phyloP scores from a whole-genome alignment of 2,797 vertebrate species.

The Pangasius mekongensis region DNA sequence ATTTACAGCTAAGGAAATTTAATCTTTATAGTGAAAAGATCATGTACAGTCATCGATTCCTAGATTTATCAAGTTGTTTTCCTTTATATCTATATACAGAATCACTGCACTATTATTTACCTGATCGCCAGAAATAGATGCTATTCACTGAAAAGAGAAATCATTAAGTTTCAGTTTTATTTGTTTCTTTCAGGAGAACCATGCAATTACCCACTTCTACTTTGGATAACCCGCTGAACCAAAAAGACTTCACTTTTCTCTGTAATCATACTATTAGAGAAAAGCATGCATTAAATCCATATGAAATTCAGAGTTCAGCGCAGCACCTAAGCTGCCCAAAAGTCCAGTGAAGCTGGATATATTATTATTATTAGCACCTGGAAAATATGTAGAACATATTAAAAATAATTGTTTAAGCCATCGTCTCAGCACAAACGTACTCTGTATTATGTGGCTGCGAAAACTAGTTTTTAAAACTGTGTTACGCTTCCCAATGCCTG shows the following conservation, averaged over 20 bases:
- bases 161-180: background rate
- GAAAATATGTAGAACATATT: background rate
- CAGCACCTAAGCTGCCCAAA: background rate
- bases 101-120: too few relatives aligned
- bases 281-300: background rate
- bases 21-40: background rate
- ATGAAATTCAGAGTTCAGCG: background rate
- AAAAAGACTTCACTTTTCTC: background rate
- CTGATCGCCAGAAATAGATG: background rate
- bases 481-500: background rate
- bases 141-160: background rate
- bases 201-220: slow-evolving; percentile 1
- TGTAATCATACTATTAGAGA: background rate
- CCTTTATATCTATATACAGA: background rate
- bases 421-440: background rate
- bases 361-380: background rate
- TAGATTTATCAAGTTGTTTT: background rate
- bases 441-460: background rate
- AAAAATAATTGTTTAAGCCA: background rate
- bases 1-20: background rate
- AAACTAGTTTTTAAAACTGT: background rate
- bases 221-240: background rate
- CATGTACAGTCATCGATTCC: background rate
- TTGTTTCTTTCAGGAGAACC: slow-evolving; percentile 16
- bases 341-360: too few relatives aligned